Conservation (phyloP, 2,888 invertebrate genomes). For the Eristalis arbustorum region DNA sequence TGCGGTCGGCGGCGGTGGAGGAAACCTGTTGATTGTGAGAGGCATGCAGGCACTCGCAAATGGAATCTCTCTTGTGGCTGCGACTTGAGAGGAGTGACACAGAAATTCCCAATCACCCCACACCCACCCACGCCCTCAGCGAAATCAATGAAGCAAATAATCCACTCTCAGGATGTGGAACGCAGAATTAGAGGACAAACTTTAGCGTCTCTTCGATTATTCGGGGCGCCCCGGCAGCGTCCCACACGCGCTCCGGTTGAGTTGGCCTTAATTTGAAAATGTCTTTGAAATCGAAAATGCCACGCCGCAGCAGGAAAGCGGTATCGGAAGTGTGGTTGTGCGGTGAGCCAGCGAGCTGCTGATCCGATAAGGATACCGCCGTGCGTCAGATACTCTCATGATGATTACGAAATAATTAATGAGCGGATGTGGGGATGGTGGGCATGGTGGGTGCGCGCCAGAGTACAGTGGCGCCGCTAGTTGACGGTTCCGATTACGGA, state of each 20-base stretch:
- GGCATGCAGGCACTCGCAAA: conserved; percentile 32
- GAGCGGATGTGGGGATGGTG: background rate
- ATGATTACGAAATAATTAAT: conserved; percentile 32
- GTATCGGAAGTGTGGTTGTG: conserved; percentile 9
- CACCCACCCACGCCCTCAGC: conserved; percentile 11
- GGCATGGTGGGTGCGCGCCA: background rate
- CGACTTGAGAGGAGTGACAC: conserved; percentile 7
- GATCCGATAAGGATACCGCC: background rate
- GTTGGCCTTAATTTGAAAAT: conserved; percentile 37
- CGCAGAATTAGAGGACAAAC: conserved; percentile 23
- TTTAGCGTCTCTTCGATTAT: conserved; percentile 17
- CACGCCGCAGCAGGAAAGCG: background rate
- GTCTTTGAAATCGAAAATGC: conserved; percentile 8
- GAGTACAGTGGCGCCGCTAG: conserved; percentile 3
- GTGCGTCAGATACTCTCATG: background rate
- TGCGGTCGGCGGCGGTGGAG: conserved; percentile 12
- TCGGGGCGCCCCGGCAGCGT: background rate
- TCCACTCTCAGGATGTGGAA: conserved; percentile 29
- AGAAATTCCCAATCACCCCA: conserved; percentile 32
- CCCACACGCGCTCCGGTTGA: background rate
- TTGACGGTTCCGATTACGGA: conserved; percentile 19
- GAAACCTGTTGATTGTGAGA: conserved; percentile 60
- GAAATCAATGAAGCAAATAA: conserved; percentile 54
- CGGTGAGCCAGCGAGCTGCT: background rate
- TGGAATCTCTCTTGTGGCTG: conserved; percentile 4